Evolutionary conservation across 2,113 vertebrate species (phyloP).

Genomic region (Amia ocellicauda): DNA sequence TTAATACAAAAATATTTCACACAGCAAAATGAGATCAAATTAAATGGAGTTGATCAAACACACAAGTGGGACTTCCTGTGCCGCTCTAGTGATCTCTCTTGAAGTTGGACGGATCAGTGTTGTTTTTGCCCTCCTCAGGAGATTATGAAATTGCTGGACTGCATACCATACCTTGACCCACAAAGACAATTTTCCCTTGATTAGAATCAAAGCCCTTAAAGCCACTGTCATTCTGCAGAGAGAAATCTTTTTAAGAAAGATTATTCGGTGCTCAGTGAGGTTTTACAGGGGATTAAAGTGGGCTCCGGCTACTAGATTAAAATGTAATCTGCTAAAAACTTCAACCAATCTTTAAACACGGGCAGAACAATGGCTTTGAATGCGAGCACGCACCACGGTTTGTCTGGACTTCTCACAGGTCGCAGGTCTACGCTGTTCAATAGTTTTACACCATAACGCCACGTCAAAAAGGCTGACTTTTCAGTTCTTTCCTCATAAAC

Average conservation of each 20-base stretch:
- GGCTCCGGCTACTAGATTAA: constrained; percentile 50
- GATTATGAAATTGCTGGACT: constrained; percentile 8
- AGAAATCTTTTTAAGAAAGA: constrained; percentile 22
- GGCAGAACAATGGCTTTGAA: constrained; percentile 21
- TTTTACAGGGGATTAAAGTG: constrained; percentile 57
- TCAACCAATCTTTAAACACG: constrained; percentile 1
- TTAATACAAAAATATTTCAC: no score
- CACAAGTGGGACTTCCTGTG: no score
- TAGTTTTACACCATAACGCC: no score
- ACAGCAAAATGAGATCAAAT: no score
- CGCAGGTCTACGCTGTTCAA: no score
- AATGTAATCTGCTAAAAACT: constrained; percentile 53
- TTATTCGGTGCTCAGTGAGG: constrained; percentile 26
- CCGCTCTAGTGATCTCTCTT: no score
- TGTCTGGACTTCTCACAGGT: no score
- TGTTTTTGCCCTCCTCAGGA: neutral
- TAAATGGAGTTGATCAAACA: no score
- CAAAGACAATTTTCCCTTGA: constrained; percentile 9
- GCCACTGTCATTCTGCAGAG: constrained; percentile 23
- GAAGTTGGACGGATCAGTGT: no score
- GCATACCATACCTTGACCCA: neutral
- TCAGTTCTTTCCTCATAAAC: no score
- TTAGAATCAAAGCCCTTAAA: constrained; percentile 26
- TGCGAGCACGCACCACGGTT: neutral
- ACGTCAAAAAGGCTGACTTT: no score